Percentiles rank a stretch among this genome's conserved stretches.
These are phyloP conservation scores for Synergus umbraculus DNA, from an alignment of 2,888 invertebrate species.

Conservation along the genomic window DNA sequence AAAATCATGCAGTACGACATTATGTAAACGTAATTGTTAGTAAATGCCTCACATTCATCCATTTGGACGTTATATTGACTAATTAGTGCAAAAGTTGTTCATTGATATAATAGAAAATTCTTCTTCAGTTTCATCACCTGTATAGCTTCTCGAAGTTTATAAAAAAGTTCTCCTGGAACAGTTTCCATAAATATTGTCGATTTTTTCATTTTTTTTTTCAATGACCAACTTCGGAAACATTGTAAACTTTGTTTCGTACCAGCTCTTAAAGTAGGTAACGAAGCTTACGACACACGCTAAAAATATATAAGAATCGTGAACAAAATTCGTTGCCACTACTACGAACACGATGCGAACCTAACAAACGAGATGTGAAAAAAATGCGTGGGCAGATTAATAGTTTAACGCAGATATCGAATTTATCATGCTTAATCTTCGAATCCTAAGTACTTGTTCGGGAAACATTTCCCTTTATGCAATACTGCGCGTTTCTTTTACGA, in stretches of 20 bases:
- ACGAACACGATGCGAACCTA: constrained; percentile 12
- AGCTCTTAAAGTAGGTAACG: constrained; percentile 14
- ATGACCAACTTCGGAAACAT: constrained; percentile 2
- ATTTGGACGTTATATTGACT: not conserved
- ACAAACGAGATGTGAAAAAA: constrained; percentile 10
- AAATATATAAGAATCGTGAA: constrained; percentile 36
- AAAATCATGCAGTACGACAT: not conserved
- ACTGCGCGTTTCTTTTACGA: not conserved
- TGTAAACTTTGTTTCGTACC: constrained; percentile 19
- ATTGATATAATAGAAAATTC: not conserved
- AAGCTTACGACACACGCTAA: constrained; percentile 24
- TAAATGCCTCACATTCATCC: not conserved
- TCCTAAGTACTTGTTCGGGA: constrained; percentile 1
- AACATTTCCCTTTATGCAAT: constrained; percentile 9
- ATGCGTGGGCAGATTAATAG: constrained; percentile 8
- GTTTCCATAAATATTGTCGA: not conserved
- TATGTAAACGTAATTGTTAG: constrained; percentile 7
- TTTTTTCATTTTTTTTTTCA: not conserved
- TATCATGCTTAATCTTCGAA: constrained; percentile 15
- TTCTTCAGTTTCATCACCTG: not conserved
- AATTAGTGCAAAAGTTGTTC: not conserved
- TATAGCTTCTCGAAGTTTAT: no score
- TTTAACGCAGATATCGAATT: not conserved
- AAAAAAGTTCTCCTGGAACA: no score
- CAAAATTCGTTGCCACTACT: constrained; percentile 1